These are phyloP conservation scores for Silurus aristotelis DNA, from an alignment of 2,797 vertebrate genomes.

Conservation along the genomic window DNA sequence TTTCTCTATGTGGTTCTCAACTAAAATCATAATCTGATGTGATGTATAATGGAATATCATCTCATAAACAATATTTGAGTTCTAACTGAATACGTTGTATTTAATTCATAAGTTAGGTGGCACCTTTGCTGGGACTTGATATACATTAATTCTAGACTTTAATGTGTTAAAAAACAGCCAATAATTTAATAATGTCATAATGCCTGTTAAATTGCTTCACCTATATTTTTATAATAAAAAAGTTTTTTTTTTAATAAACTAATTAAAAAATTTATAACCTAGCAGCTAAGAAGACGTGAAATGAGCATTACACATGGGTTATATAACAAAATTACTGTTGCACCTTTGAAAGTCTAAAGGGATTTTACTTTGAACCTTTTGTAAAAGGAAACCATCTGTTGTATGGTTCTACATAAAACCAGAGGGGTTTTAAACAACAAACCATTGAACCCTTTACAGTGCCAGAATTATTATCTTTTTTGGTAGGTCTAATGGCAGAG, in stretches of 20 bases:
- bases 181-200: background rate
- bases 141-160: background rate
- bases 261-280: background rate
- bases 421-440: background rate
- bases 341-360: background rate
- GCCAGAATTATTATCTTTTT: background rate
- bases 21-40: background rate
- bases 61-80: background rate
- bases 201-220: background rate
- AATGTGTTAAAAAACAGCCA: background rate
- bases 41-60: background rate
- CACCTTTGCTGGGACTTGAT: background rate
- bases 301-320: background rate
- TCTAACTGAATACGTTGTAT: background rate
- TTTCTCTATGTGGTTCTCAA: background rate
- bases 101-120: background rate
- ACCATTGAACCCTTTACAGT: too few relatives aligned
- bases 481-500: too few relatives aligned
- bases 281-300: background rate
- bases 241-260: background rate
- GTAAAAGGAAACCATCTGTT: background rate
- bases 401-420: background rate
- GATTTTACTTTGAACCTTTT: background rate
- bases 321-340: background rate
- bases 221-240: background rate